A percentile compares a stretch with the other conserved stretches of the same genome.
phyloP scores from a whole-genome alignment of 2,888 invertebrate genomes.

The Chorisops tibialis region DNA sequence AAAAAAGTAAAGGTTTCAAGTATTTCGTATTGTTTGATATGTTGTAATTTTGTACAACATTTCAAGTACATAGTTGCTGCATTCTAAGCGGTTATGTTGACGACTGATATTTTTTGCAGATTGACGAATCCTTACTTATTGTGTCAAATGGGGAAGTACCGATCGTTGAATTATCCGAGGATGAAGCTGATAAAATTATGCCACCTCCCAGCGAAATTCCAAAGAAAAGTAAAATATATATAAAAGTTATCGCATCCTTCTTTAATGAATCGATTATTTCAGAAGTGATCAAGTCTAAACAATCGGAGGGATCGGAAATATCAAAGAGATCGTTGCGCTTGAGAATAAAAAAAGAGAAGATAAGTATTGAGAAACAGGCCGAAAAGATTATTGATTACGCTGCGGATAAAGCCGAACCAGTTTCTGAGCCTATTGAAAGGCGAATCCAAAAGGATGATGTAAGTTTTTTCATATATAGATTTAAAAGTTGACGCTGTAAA shows the following conservation, averaged over 20 bases:
- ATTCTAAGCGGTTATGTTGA: too few species aligned
- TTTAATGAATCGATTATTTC: background rate
- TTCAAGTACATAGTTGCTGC: background rate
- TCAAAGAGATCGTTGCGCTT: constrained; percentile 1
- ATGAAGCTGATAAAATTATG: constrained; percentile 31
- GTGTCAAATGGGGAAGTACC: constrained; percentile 5
- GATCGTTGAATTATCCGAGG: constrained; percentile 26
- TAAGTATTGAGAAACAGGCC: constrained; percentile 9
- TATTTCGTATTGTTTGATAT: background rate
- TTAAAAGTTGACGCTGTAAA: too few species aligned
- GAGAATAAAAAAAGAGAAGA: constrained; percentile 20
- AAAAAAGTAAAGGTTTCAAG: constrained; percentile 34
- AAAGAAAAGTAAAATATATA: constrained; percentile 24
- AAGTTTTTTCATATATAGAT: too few species aligned
- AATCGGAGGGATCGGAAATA: background rate
- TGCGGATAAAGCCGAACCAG: background rate
- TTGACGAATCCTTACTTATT: constrained; percentile 25
- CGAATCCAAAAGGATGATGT: background rate
- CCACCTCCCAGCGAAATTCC: constrained; percentile 27
- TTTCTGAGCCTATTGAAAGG: background rate
- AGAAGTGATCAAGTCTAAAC: constrained; percentile 19
- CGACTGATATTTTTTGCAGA: constrained; percentile 6
- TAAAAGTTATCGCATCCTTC: too few species aligned
- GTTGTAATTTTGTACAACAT: background rate
- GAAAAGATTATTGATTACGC: constrained; percentile 3